These are phyloP conservation scores for Danio albolineatus DNA, from an alignment of 2,797 vertebrate species.

Conservation along the genomic window DNA sequence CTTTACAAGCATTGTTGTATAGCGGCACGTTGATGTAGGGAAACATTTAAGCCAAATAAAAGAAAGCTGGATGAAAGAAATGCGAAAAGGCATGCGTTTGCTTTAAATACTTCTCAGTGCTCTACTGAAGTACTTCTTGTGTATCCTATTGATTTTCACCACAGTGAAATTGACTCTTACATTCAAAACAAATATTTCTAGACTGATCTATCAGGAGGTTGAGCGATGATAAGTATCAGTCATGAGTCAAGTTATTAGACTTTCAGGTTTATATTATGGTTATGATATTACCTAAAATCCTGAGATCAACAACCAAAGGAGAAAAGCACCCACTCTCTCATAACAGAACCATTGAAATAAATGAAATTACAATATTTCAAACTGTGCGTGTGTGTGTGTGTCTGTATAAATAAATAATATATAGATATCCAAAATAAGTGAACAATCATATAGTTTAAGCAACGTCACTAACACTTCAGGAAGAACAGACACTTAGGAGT, in stretches of 20 bases:
- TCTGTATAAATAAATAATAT: no score
- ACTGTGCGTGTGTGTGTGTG: no score
- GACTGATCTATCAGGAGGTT: neutral
- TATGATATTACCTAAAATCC: neutral
- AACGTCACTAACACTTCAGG: no score
- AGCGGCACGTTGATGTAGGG: neutral
- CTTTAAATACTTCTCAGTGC: neutral
- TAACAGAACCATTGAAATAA: neutral
- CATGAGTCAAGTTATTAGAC: neutral
- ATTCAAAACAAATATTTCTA: neutral
- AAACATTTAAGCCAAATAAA: conserved; percentile 14
- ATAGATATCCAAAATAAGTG: no score
- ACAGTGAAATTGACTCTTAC: neutral
- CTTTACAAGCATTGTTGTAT: conserved; percentile 35
- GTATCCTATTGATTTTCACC: neutral
- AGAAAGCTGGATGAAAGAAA: conserved; percentile 22
- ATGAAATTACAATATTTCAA: neutral
- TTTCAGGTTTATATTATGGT: neutral
- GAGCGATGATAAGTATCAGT: neutral
- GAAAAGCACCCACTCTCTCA: neutral
- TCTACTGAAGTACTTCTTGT: neutral
- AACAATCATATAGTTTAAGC: no score
- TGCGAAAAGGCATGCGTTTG: neutral
- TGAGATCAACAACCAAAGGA: neutral
- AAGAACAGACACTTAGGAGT: no score